phyloP scores from a whole-genome alignment of 1,140 invertebrate genomes.

The Calephelis virginiensis region DNA sequence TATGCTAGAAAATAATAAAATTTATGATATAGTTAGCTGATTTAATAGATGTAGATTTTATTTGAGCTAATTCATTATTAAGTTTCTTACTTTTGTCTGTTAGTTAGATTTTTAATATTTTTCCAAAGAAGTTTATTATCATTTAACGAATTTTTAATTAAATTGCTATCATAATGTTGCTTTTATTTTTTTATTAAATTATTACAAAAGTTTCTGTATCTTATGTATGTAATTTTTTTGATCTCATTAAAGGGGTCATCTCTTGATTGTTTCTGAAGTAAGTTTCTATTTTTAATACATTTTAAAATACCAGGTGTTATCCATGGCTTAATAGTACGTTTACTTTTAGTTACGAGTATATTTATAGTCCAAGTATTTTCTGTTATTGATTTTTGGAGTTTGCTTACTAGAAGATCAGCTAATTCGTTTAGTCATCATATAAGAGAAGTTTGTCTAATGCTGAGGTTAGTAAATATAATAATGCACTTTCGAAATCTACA shows the following conservation, averaged over 20 bases:
- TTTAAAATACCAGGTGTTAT: too few relatives aligned
- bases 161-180: constrained; percentile 22
- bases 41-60: too few relatives aligned
- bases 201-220: too few relatives aligned
- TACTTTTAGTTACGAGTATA: too few relatives aligned
- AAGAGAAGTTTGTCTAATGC: constrained; percentile 16
- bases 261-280: constrained; percentile 24
- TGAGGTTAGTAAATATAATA: constrained; percentile 2
- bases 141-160: constrained; percentile 15
- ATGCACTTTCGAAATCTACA: constrained; percentile 18
- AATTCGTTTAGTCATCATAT: constrained; percentile 19
- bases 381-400: neutral
- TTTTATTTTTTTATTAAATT: constrained; percentile 27
- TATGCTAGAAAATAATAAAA: too few relatives aligned
- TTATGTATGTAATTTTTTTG: constrained; percentile 26
- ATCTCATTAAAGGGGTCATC: too few relatives aligned
- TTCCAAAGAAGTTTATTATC: too few relatives aligned
- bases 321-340: constrained; percentile 29
- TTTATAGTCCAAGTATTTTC: constrained; percentile 10
- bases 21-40: too few relatives aligned
- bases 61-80: too few relatives aligned
- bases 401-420: constrained; percentile 14
- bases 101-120: too few relatives aligned
- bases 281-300: constrained; percentile 29
- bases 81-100: too few relatives aligned